Evolutionary conservation across 2,888 invertebrate genomes (phyloP), one percentile per base, ranked within the genome.

Genomic region (Limulus polyphemus): DNA sequence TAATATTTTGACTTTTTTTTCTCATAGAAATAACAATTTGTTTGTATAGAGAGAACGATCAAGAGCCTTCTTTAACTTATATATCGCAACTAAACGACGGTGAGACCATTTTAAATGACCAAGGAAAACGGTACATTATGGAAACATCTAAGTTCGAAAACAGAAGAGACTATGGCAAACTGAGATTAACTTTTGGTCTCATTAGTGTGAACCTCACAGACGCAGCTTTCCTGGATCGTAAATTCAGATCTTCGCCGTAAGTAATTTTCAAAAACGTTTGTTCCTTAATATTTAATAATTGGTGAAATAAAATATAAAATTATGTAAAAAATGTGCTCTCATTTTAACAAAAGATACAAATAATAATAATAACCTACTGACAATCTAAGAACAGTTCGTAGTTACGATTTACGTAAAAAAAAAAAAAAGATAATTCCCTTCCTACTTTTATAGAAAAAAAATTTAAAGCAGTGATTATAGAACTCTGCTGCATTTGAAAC

Each of bases 201-300:
- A 79, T 91, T 58, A 88, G 87, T 75, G 88, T 93, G 62, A 92
- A 91, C 76, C 77, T 93, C 65, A 90, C 90, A 0, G 85, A 87
- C 56, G 87, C 90, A 63, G 81, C 82, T 56, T 83, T 82, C 70
- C 82, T 82, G 56, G 83, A 83, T 51, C 77, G 59, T 17, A 65
- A 64, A 10, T 56, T 86, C 56, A 74, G 80, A 7, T 81, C 85
- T 69, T 84, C 87, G 58, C 88, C 89, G 86, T 88, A 78, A 84
- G 86, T 84, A 3, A 32, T 32, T 32, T 32, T 32, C 32, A 32
- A n/a, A 14, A 47, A n/a, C 32, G 7, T 32, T 32, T 32, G 32
- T 32, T 32, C 3, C 32, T 32, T 32, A 32, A 32, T 32, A 7
- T 32, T 32, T 32, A 32, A 32, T 32, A 32, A 32, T 32, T 32